phyloP scores from a whole-genome alignment of 2,113 vertebrate genomes.

The Mixornis gularis region DNA sequence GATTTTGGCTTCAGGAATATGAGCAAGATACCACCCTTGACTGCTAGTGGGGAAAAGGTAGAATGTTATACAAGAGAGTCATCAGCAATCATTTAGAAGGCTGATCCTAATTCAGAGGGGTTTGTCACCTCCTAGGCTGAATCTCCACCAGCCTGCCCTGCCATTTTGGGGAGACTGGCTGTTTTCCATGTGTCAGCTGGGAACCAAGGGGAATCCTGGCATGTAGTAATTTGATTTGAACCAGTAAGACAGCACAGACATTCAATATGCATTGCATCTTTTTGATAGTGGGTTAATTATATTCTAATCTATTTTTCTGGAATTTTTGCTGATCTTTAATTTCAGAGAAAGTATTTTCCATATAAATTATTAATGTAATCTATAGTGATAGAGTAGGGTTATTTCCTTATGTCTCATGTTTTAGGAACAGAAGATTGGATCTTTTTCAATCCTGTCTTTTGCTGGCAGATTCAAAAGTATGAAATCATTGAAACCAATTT shows the following conservation, averaged over 20 bases:
- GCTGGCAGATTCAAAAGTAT: neutral
- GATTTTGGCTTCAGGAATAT: neutral
- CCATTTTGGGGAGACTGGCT: neutral
- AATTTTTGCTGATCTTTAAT: neutral
- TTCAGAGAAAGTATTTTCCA: neutral
- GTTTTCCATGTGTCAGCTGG: neutral
- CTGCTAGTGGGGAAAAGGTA: neutral
- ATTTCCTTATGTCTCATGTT: neutral
- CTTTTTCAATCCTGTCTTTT: neutral
- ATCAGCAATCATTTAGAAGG: neutral
- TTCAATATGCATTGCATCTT: neutral
- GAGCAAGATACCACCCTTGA: neutral
- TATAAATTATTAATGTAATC: neutral
- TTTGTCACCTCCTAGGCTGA: neutral
- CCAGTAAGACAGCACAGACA: neutral
- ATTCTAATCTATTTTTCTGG: neutral
- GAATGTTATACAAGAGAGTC: neutral
- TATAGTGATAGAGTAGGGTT: neutral
- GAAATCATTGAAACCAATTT: neutral
- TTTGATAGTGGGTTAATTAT: neutral
- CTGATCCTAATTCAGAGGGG: neutral
- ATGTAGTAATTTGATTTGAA: neutral
- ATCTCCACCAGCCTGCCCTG: neutral
- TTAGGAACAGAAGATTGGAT: neutral
- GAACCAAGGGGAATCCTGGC: neutral